Base-by-base conservation (phyloP, 2,797 vertebrate genomes). In the Pempheris klunzingeri region DNA sequence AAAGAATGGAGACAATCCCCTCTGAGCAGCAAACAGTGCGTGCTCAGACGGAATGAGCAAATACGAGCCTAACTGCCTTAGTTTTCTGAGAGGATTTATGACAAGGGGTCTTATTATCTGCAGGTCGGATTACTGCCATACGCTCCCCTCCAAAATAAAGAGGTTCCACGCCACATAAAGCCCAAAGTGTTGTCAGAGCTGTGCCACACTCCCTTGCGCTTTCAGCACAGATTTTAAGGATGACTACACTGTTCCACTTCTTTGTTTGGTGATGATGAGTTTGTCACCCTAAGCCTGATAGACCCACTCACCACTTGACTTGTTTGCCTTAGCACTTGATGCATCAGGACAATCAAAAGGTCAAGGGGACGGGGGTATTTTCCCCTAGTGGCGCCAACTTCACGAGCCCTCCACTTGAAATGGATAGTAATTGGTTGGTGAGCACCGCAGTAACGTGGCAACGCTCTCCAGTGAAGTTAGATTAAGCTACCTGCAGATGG, bases 51-150 rank as follows among this genome's bases (percentile, higher is more conserved):
- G 74, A 86, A 88, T 71, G 80, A 83, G 82, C 87, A 89, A 91
- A 91, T 88, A 88, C 67, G 78, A 83, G 72, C 82, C 83, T 83
- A 89, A 91, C 74, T 86, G 87, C 83, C 77, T 87, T 82, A 47
- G 81, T 90, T 91, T 89, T 88, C 82, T 61, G 74, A 84, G 82
- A 83, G 87, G 88, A 91, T 91, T 93, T 90, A 92, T 88, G 82
- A 84, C 87, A 86, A 41, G 62, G 87, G 59, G 54, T 90, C 82
- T 83, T 85, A 90, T 92, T 90, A 93, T 92, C 89, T 86, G 83
- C 68, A 77, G 84, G 85, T 87, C 77, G 76, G 91, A 91, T 93
- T 90, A 91, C 79, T 80, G 84, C 82, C 80, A 82, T 66, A 61
- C 64, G 12, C 84, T 82, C 52, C 60, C 74, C 70, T 86, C 79